Evolutionary conservation across 2,888 invertebrate genomes (phyloP).

Genomic region (Hydropsyche betteni): DNA sequence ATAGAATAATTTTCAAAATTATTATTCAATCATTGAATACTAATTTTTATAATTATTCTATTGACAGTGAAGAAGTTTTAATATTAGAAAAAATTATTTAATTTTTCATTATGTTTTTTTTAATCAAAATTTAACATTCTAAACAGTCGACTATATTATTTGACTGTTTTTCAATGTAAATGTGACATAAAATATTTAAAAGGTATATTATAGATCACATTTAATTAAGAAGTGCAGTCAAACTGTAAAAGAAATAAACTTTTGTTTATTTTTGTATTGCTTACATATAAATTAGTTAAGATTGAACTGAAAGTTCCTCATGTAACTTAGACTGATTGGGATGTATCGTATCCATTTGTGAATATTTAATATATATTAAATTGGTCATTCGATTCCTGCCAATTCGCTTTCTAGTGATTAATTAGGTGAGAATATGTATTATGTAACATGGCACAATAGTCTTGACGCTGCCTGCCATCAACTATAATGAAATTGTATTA

Average conservation of each 20-base stretch:
- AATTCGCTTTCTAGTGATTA: constrained; percentile 26
- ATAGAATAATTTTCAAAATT: background rate
- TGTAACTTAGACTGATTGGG: constrained; percentile 45
- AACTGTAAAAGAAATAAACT: constrained; percentile 17
- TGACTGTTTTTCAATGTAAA: too few species aligned
- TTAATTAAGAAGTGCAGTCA: constrained; percentile 4
- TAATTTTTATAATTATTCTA: background rate
- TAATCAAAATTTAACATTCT: too few species aligned
- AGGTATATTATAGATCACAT: too few species aligned
- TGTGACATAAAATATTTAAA: too few species aligned
- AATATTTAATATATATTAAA: constrained; percentile 23
- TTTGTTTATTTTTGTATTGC: background rate
- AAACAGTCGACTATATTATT: too few species aligned
- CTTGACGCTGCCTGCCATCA: background rate
- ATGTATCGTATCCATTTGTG: constrained; percentile 16
- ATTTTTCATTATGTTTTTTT: too few species aligned
- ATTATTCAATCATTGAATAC: background rate
- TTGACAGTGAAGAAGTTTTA: too few species aligned
- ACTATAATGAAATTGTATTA: background rate
- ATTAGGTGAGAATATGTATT: constrained; percentile 14
- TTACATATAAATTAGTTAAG: constrained; percentile 4
- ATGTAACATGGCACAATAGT: background rate
- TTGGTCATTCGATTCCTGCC: constrained; percentile 30
- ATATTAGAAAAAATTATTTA: too few species aligned
- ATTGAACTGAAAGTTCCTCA: constrained; percentile 47